phyloP scores from a whole-genome alignment of 2,113 vertebrate genomes.

The Salminus brasiliensis region DNA sequence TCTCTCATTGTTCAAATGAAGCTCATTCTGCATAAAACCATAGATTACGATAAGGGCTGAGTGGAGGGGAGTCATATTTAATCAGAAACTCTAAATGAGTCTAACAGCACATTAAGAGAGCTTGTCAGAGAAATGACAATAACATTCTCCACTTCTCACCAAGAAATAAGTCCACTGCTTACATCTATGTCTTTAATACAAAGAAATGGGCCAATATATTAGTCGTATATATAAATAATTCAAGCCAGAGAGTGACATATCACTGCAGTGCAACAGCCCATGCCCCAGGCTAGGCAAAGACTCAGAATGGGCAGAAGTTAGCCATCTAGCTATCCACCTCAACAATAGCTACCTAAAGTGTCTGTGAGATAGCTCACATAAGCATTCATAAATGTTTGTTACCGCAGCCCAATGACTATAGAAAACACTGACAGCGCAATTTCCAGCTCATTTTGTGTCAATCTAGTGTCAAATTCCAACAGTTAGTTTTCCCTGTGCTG shows the following conservation, averaged over 20 bases:
- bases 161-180: not conserved
- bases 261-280: too few species aligned
- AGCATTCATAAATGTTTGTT: too few species aligned
- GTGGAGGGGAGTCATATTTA: not conserved
- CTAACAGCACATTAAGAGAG: conserved; percentile 6
- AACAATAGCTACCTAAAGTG: too few species aligned
- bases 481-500: too few species aligned
- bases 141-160: not conserved
- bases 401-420: too few species aligned
- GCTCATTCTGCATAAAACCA: not conserved
- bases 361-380: too few species aligned
- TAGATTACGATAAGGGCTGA: not conserved
- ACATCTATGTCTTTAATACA: not conserved
- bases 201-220: not conserved
- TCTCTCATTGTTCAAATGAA: conserved; percentile 14
- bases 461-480: too few species aligned
- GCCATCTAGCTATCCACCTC: too few species aligned
- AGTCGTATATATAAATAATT: not conserved
- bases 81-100: conserved; percentile 12
- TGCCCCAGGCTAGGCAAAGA: too few species aligned
- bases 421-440: too few species aligned
- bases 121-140: conserved; percentile 38
- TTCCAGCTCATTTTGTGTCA: too few species aligned
- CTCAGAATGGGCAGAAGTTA: too few species aligned
- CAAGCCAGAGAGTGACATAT: not conserved